A percentile compares a stretch with the other conserved stretches of the same genome.
These are phyloP conservation scores for Agapetus fuscipes DNA, from an alignment of 2,888 invertebrate species.

Conservation along the genomic window DNA sequence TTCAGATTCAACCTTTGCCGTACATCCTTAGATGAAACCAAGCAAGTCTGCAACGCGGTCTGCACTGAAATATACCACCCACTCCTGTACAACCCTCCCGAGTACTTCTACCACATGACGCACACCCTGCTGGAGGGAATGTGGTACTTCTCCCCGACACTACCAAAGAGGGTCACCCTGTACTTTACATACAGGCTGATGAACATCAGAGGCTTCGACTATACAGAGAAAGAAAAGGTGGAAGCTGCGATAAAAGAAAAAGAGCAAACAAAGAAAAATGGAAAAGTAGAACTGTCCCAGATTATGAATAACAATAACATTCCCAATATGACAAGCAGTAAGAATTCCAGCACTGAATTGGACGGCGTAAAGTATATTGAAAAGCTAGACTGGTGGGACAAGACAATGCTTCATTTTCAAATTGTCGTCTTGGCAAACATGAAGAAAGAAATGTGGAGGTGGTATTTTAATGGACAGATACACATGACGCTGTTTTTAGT, in stretches of 20 bases:
- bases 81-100: conserved; percentile 46
- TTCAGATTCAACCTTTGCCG: conserved; percentile 63
- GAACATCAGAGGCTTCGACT: conserved; percentile 41
- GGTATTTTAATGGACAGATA: conserved; percentile 52
- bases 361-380: conserved; percentile 35
- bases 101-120: conserved; percentile 57
- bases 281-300: neutral
- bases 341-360: neutral
- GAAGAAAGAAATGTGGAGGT: conserved; percentile 45
- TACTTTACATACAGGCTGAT: conserved; percentile 47
- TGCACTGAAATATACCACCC: conserved; percentile 54
- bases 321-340: too few species aligned
- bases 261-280: neutral
- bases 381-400: conserved; percentile 37
- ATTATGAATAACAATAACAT: neutral
- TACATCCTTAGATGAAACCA: conserved; percentile 52
- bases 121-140: conserved; percentile 55
- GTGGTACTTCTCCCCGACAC: conserved; percentile 55
- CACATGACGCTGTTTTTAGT: conserved; percentile 50
- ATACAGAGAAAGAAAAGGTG: conserved; percentile 1
- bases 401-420: conserved; percentile 27
- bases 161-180: conserved; percentile 49
- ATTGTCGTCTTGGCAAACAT: conserved; percentile 11
- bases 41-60: conserved; percentile 47
- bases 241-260: neutral